A percentile compares a stretch with the other conserved stretches of the same genome.
These are phyloP conservation scores for Biston stratarius DNA, from an alignment of 2,888 invertebrate genomes.

Conservation along the genomic window DNA sequence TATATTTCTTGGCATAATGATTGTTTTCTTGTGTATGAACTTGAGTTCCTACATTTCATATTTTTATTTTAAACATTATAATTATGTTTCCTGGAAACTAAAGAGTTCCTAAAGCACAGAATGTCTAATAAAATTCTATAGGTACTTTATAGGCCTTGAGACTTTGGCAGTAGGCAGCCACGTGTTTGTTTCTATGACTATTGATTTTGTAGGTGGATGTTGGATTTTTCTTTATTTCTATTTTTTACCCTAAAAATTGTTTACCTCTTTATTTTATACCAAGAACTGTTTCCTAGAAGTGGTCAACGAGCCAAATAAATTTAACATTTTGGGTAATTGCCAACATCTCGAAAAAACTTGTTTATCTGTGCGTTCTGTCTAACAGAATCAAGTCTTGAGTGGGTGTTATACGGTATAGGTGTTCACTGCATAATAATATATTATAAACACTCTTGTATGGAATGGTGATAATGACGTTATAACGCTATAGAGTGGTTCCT, in stretches of 20 bases:
- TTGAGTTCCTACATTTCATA: neutral
- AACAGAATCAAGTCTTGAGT: slow-evolving; percentile 4
- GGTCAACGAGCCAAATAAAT: neutral
- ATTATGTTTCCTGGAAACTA: neutral
- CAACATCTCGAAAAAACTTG: slow-evolving; percentile 27
- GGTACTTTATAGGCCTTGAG: neutral
- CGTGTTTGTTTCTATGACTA: too few species aligned
- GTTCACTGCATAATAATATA: neutral
- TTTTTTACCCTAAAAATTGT: too few species aligned
- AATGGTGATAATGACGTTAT: slow-evolving; percentile 13
- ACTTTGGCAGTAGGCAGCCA: neutral
- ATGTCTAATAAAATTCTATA: neutral
- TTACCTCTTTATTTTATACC: neutral
- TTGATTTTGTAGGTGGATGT: too few species aligned
- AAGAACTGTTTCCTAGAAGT: neutral
- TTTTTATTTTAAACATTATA: neutral
- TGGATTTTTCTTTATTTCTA: too few species aligned
- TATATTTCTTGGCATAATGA: neutral
- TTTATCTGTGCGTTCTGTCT: slow-evolving; percentile 7
- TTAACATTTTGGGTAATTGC: slow-evolving; percentile 12
- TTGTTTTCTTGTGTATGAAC: neutral
- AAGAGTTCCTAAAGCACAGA: neutral
- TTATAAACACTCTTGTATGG: slow-evolving; percentile 12
- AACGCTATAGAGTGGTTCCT: slow-evolving; percentile 11
- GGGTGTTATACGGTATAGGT: neutral